Base-by-base conservation (phyloP, 1,140 invertebrate species). In the Drosophila lowei region DNA sequence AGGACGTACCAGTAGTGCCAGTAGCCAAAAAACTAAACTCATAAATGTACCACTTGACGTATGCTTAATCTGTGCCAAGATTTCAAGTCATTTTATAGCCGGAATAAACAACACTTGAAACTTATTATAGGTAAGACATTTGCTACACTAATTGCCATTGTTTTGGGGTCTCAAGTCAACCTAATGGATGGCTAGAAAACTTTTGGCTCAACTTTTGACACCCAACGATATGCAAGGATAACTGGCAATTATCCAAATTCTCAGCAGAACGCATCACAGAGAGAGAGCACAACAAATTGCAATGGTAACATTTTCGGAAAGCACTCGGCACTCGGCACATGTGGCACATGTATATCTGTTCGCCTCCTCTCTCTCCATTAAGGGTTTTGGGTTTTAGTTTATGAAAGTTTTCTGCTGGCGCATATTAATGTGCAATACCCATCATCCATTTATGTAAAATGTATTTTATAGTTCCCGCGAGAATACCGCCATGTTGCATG, bases 381-480 rank as follows among this genome's bases (percentile, higher is more conserved):
- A 6, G 43, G 28, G 13, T 25, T 42, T 11, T 38, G 57, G 41
- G 38, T 49, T 46, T 43, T 56, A 61, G 66, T 57, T 76, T 53
- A 68, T 72, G 42, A 85, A 86, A 86, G 49, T 77, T 70, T 46
- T 55, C 62, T 70, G 38, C 63, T 70, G 46, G 53, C 63, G 57
- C 63, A 78, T 88, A 81, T 86, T 86, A 86, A 88, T 86, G 62
- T 78, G 70, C 73, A 64, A 62, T 77, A 77, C 57, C 9, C 11
- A 38, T 38, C 50, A 77, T 77, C n/a, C 77, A 81, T 86, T 78
- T 88, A 77, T 81, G 73, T 74, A 78, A 86, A 86, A 83, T 85
- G 67, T 81, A 81, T 81, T 85, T 86, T 86, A 85, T 88, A 74
- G 25, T 56, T 58, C 78, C 81, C 77, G 78, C 83, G 81, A 60